Conservation (phyloP, 2,797 vertebrate species). For the Tarsius wallacei region DNA sequence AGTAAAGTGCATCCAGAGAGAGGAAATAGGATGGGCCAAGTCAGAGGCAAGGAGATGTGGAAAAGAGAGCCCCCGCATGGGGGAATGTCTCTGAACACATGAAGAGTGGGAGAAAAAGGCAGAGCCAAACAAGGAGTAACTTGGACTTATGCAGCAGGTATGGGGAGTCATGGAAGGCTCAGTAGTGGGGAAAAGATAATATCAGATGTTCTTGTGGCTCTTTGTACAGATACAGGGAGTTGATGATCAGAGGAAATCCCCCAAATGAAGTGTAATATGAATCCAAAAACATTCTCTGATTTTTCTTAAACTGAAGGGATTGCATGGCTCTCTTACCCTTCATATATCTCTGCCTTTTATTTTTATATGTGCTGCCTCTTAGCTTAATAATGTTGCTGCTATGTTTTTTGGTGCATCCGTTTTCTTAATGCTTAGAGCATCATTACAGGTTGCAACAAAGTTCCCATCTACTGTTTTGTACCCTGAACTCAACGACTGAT, state of each 20-base stretch:
- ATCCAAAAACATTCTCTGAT: slow-evolving; percentile 20
- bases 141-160: neutral
- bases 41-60: neutral
- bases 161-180: neutral
- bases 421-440: neutral
- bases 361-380: neutral
- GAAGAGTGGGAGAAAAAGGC: neutral
- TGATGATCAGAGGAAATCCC: neutral
- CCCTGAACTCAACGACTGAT: slow-evolving; percentile 12
- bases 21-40: neutral
- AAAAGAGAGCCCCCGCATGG: neutral
- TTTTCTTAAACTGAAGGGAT: neutral
- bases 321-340: neutral
- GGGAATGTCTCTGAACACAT: neutral
- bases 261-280: neutral
- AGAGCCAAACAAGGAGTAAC: neutral
- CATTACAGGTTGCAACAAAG: neutral
- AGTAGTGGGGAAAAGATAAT: neutral
- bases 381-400: slow-evolving; percentile 19
- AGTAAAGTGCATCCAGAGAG: neutral
- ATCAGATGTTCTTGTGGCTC: neutral
- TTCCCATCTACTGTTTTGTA: neutral
- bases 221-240: neutral
- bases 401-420: neutral
- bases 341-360: neutral